A percentile compares a stretch with the other conserved stretches of the same genome.
Conservation (phyloP, 1,140 invertebrate genomes). For the Lepidotrigona ventralis region DNA sequence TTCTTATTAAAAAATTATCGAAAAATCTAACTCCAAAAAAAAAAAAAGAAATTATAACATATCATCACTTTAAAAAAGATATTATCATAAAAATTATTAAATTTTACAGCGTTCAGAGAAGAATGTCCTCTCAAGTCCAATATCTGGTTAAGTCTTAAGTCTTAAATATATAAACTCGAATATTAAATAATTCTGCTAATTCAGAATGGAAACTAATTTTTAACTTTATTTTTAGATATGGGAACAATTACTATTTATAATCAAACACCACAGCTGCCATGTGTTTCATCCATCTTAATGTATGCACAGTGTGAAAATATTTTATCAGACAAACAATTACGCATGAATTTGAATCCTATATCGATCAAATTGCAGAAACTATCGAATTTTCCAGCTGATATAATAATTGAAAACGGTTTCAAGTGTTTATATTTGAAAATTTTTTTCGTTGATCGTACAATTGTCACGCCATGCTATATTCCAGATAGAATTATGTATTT, state of each 20-base stretch:
- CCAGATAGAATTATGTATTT: slow-evolving; percentile 15
- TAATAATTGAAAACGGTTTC: slow-evolving; percentile 1
- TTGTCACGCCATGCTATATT: slow-evolving; percentile 15
- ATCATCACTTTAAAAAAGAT: too few relatives aligned
- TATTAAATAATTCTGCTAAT: neutral
- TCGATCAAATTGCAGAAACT: slow-evolving; percentile 35
- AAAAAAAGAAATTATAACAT: too few relatives aligned
- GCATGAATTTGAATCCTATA: slow-evolving; percentile 29
- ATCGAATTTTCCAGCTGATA: slow-evolving; percentile 14
- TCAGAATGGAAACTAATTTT: neutral
- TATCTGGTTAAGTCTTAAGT: too few relatives aligned
- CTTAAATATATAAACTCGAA: neutral
- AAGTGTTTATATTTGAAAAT: slow-evolving; percentile 22
- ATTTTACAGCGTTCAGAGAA: too few relatives aligned
- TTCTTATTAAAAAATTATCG: too few relatives aligned
- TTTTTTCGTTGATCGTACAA: slow-evolving; percentile 5
- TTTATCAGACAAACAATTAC: slow-evolving; percentile 22
- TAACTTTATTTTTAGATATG: slow-evolving; percentile 10
- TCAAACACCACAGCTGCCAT: neutral
- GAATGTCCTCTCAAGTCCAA: too few relatives aligned
- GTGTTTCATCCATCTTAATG: slow-evolving; percentile 18
- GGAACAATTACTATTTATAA: slow-evolving; percentile 23
- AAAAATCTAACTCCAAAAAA: too few relatives aligned
- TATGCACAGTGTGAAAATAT: slow-evolving; percentile 20
- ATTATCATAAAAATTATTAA: too few relatives aligned